Conservation (phyloP, 2,797 vertebrate genomes). For the Threskiornis aethiopicus region DNA sequence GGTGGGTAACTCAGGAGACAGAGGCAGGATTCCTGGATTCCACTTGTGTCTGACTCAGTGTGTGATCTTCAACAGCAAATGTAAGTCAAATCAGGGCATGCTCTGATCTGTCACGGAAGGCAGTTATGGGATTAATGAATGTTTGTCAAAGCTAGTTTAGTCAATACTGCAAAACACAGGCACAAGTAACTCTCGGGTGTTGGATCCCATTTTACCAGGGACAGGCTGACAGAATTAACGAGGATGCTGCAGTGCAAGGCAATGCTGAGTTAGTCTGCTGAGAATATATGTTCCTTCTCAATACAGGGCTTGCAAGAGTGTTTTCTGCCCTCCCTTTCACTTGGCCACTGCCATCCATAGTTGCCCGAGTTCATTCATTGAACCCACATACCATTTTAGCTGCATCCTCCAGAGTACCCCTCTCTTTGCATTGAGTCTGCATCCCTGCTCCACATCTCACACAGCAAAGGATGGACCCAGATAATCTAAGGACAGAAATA, state of each 20-base stretch:
- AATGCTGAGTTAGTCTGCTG: neutral
- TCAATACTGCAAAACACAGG: neutral
- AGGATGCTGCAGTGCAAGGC: neutral
- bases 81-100: neutral
- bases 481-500: neutral
- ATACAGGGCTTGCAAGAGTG: neutral
- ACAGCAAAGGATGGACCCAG: neutral
- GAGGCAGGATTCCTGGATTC: conserved; percentile 13
- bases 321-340: neutral
- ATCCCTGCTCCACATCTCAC: neutral
- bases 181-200: neutral
- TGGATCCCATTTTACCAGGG: neutral
- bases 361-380: neutral
- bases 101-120: neutral
- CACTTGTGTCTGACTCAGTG: conserved; percentile 1
- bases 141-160: neutral
- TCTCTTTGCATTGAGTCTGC: neutral
- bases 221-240: neutral
- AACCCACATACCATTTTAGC: neutral
- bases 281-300: neutral
- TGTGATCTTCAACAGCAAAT: conserved; percentile 26
- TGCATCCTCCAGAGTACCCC: neutral
- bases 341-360: fast-evolving
- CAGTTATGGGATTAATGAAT: neutral
- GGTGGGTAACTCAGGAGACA: neutral